Evolutionary conservation across 2,113 vertebrate genomes (phyloP).

Genomic region (Vidua macroura): DNA sequence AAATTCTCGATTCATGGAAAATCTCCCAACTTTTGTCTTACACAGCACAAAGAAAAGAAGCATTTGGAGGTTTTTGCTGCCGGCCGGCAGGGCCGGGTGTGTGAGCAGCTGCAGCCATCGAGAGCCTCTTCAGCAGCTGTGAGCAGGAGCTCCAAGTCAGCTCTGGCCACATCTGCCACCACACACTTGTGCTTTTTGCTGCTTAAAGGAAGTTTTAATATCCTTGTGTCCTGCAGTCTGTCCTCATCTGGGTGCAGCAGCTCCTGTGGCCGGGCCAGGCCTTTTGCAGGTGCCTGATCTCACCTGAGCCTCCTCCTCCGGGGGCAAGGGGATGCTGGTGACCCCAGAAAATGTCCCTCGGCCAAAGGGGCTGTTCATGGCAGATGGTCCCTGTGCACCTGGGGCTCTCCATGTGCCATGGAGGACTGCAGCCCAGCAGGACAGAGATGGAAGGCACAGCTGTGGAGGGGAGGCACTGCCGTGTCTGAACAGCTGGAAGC

Average conservation of each 20-base stretch:
- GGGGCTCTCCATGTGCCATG: background rate
- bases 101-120: conserved; percentile 1
- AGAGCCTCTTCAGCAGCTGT: conserved; percentile 26
- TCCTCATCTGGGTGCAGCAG: background rate
- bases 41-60: background rate
- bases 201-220: background rate
- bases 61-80: background rate
- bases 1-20: background rate
- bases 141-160: background rate
- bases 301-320: background rate
- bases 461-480: accelerated
- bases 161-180: background rate
- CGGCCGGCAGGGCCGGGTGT: background rate
- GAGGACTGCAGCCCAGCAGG: background rate
- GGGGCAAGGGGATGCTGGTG: background rate
- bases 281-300: background rate
- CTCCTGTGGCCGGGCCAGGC: background rate
- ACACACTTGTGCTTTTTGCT: background rate
- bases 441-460: background rate
- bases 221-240: background rate
- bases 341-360: background rate
- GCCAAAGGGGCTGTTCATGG: background rate
- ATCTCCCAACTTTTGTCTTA: background rate
- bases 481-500: background rate
- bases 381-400: background rate